Percentiles rank a stretch among this genome's conserved stretches.
Evolutionary conservation across 1,140 invertebrate genomes (phyloP).

Genomic region (Neodiprion fabricii): DNA sequence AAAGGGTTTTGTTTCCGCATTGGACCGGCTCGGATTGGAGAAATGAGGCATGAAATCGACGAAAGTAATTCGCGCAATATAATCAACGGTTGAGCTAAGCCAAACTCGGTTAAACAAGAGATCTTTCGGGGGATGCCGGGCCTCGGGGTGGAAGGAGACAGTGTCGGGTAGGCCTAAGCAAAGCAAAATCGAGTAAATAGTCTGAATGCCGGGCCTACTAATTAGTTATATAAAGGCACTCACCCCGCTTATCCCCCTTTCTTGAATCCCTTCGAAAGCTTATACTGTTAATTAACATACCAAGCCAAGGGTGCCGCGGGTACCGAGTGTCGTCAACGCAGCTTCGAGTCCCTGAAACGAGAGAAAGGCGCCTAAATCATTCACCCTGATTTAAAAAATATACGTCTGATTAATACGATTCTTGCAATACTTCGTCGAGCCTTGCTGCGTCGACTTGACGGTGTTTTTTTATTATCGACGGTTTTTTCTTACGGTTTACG

Average conservation of each 20-base stretch:
- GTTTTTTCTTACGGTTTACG: no score
- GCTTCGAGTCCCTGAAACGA: no score
- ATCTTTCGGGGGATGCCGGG: background rate
- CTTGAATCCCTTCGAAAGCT: conserved; percentile 45
- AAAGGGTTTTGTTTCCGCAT: background rate
- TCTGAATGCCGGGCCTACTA: conserved; percentile 48
- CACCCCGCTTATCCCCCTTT: conserved; percentile 31
- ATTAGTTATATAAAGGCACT: conserved; percentile 54
- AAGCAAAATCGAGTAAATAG: conserved; percentile 48
- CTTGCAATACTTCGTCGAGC: no score
- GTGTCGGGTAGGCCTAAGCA: conserved; percentile 35
- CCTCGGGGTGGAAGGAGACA: conserved; percentile 20
- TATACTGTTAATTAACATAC: conserved; percentile 59
- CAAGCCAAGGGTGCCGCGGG: conserved; percentile 34
- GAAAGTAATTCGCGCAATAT: conserved; percentile 18
- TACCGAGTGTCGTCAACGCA: background rate
- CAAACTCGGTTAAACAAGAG: conserved; percentile 9
- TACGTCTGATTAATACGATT: no score
- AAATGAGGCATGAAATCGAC: conserved; percentile 18
- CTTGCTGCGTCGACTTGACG: no score
- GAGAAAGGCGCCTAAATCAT: no score
- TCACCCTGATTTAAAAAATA: no score
- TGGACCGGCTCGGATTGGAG: background rate
- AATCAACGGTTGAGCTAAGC: conserved; percentile 9
- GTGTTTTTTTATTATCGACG: no score